Conservation (phyloP, 2,797 vertebrate species). For the Sebastes minor region DNA sequence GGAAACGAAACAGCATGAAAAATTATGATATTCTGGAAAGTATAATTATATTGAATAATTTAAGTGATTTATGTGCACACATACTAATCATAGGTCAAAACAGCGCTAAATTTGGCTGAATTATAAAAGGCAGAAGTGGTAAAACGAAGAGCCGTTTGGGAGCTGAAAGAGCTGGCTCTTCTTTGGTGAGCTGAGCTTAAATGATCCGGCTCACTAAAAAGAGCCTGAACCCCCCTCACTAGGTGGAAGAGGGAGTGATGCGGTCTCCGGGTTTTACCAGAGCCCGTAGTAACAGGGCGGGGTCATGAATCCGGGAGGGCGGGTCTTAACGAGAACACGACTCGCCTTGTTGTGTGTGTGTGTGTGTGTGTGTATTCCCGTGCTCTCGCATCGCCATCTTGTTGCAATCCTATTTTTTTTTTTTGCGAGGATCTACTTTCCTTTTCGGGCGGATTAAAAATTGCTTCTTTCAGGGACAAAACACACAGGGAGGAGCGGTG, state of each 20-base stretch:
- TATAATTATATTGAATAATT: too few species aligned
- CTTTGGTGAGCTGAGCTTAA: too few species aligned
- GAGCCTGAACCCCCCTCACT: too few species aligned
- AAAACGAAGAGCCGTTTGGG: too few species aligned
- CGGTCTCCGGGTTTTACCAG: conserved; percentile 61
- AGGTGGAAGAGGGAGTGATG: rapidly evolving
- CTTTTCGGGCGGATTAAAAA: conserved; percentile 63
- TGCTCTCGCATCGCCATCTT: conserved; percentile 98
- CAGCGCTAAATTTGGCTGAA: too few species aligned
- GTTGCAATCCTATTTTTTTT: conserved; percentile 91
- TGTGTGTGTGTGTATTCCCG: conserved; percentile 96
- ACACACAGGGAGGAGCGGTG: conserved; percentile 20
- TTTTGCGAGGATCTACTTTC: conserved; percentile 83
- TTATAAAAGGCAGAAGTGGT: too few species aligned
- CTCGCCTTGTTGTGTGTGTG: conserved; percentile 87
- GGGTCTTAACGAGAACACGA: conserved; percentile 81
- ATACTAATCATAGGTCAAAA: too few species aligned
- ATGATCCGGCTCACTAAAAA: too few species aligned
- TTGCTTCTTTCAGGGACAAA: conserved; percentile 12
- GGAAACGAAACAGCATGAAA: too few species aligned
- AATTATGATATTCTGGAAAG: too few species aligned
- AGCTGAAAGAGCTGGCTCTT: too few species aligned
- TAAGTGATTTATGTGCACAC: too few species aligned
- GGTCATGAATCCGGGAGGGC: conserved; percentile 64
- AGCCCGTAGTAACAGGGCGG: conserved; percentile 79